Conservation (phyloP, 2,888 invertebrate genomes). For the Sesamia inferens region DNA sequence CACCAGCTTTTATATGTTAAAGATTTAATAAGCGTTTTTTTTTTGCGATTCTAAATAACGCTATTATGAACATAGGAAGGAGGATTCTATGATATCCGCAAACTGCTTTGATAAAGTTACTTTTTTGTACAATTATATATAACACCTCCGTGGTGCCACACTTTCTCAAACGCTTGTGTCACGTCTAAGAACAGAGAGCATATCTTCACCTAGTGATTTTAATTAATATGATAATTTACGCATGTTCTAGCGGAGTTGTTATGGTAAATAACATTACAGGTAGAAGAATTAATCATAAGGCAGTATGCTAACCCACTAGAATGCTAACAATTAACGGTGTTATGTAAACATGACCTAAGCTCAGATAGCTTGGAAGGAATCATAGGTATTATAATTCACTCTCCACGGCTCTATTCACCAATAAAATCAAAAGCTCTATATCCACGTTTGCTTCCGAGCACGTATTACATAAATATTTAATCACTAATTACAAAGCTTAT, state of each 20-base stretch:
- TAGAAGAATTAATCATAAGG: slow-evolving; percentile 1
- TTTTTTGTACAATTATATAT: not conserved
- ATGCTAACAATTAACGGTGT: slow-evolving; percentile 1
- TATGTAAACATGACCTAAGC: slow-evolving; percentile 4
- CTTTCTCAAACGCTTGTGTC: slow-evolving; percentile 10
- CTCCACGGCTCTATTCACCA: not conserved
- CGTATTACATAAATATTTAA: slow-evolving; percentile 20
- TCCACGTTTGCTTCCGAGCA: slow-evolving; percentile 27
- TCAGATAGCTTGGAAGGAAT: not conserved
- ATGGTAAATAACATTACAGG: not conserved
- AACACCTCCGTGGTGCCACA: not conserved
- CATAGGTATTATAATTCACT: not conserved
- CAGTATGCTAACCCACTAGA: not conserved
- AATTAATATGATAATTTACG: not conserved
- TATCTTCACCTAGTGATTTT: not conserved
- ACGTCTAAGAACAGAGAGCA: not conserved
- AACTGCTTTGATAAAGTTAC: not conserved
- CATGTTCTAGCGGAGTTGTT: not conserved
- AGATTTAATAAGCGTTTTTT: not conserved
- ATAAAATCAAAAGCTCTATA: slow-evolving; percentile 12
- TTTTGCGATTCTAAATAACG: not conserved
- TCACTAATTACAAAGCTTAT: slow-evolving; percentile 43
- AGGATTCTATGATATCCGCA: not conserved
- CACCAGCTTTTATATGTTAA: not conserved
- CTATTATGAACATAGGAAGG: not conserved